phyloP scores from a whole-genome alignment of 2,888 invertebrate species.

The Epinotia ramella region DNA sequence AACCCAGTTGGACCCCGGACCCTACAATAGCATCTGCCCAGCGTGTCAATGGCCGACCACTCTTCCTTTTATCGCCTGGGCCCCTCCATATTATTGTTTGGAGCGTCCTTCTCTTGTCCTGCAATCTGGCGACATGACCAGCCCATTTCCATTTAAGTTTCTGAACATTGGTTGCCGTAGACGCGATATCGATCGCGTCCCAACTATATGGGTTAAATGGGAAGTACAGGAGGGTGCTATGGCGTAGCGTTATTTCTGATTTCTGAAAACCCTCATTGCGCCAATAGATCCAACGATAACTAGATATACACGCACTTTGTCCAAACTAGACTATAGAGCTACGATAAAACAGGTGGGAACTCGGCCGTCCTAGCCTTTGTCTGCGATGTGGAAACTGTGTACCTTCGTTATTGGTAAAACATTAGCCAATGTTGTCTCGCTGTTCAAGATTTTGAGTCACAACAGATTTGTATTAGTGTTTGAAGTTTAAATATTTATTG shows the following conservation, averaged over 20 bases:
- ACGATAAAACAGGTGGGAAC: conserved; percentile 57
- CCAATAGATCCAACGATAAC: conserved; percentile 23
- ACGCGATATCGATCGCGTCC: no score
- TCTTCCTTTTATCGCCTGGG: no score
- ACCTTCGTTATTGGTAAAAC: conserved; percentile 54
- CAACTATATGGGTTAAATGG: no score
- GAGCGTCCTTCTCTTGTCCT: no score
- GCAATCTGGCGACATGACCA: no score
- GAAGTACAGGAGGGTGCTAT: no score
- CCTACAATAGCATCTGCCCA: no score
- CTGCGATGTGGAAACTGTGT: conserved; percentile 59
- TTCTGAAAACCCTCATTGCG: background rate
- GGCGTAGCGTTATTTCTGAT: background rate
- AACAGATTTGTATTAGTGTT: conserved; percentile 21
- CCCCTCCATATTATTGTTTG: no score
- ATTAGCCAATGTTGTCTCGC: conserved; percentile 56
- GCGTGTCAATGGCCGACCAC: no score
- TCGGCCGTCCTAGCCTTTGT: conserved; percentile 61
- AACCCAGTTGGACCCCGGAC: no score
- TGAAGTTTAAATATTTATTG: conserved; percentile 27
- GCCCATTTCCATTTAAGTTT: no score
- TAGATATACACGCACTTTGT: conserved; percentile 26
- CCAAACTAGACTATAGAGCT: conserved; percentile 48
- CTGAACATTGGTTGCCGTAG: no score
- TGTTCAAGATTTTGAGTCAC: conserved; percentile 34